A percentile compares a stretch with the other conserved stretches of the same genome.
phyloP scores from a whole-genome alignment of 23 tunicate genomes.

The Styela clava region DNA sequence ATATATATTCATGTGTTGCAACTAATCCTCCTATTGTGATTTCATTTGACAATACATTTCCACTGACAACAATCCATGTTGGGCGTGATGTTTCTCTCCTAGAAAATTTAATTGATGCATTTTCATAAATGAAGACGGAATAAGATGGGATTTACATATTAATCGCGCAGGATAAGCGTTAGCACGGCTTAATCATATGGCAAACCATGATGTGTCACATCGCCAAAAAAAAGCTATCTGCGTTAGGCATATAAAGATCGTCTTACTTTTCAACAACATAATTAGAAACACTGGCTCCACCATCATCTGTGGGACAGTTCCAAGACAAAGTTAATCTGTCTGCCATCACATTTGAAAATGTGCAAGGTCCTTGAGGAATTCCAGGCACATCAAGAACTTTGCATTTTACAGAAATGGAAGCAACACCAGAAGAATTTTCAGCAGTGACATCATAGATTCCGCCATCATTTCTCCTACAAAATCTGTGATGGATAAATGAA shows the following conservation, averaged over 20 bases:
- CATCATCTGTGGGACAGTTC: constrained; percentile 81
- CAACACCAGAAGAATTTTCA: constrained; percentile 64
- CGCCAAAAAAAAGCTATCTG: too few species aligned
- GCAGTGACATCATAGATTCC: constrained; percentile 65
- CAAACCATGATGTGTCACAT: too few species aligned
- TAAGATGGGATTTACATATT: too few species aligned
- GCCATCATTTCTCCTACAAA: constrained; percentile 75
- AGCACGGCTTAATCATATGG: too few species aligned
- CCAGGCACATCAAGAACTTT: constrained; percentile 87
- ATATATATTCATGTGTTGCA: constrained; percentile 82
- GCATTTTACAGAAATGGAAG: constrained; percentile 53
- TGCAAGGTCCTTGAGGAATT: constrained; percentile 72
- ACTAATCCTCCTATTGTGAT: constrained; percentile 44
- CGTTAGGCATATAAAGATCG: too few species aligned
- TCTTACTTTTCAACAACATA: constrained; percentile 74
- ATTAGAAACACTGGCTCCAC: constrained; percentile 78
- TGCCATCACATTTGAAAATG: constrained; percentile 58
- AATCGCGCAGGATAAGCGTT: too few species aligned
- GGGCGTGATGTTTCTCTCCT: constrained; percentile 68
- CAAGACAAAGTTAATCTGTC: constrained; percentile 74
- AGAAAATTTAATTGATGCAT: too few species aligned
- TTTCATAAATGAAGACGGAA: too few species aligned
- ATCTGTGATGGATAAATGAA: constrained; percentile 17
- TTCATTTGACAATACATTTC: constrained; percentile 42
- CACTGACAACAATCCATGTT: constrained; percentile 90